Evolutionary conservation across 2,888 invertebrate species (phyloP).

Genomic region (Nymphalis polychloros): DNA sequence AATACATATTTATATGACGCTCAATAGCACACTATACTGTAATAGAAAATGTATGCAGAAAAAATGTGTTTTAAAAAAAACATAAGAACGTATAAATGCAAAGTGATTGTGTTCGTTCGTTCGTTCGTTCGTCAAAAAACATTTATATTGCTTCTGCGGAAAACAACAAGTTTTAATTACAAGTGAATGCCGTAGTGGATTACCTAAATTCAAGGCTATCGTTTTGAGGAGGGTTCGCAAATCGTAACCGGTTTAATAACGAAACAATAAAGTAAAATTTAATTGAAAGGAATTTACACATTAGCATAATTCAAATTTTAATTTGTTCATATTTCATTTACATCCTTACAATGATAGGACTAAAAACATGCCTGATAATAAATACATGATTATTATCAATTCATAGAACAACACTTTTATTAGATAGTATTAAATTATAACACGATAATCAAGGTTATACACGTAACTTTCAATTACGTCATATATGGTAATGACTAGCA

Average conservation of each 20-base stretch:
- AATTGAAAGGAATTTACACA: not conserved
- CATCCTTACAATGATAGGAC: not conserved
- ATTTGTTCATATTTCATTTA: not conserved
- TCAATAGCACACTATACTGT: no score
- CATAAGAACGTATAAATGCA: no score
- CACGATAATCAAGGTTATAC: slow-evolving; percentile 15
- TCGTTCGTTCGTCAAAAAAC: no score
- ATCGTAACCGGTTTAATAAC: slow-evolving; percentile 1
- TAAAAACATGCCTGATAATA: not conserved
- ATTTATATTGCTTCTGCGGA: slow-evolving; percentile 1
- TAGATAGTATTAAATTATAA: not conserved
- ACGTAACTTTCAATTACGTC: slow-evolving; percentile 20
- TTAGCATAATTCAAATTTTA: not conserved
- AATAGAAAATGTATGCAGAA: no score
- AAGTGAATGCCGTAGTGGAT: not conserved
- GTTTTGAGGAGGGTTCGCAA: not conserved
- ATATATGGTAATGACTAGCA: slow-evolving; percentile 18
- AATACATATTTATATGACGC: no score
- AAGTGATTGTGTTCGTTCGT: no score
- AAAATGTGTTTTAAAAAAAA: no score
- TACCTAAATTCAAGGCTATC: slow-evolving; percentile 7
- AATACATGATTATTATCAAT: slow-evolving; percentile 6
- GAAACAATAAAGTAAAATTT: not conserved
- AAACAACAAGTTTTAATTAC: slow-evolving; percentile 7
- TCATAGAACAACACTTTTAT: slow-evolving; percentile 3